Conservation (phyloP, 2,113 vertebrate species). For the Ammospiza nelsoni region DNA sequence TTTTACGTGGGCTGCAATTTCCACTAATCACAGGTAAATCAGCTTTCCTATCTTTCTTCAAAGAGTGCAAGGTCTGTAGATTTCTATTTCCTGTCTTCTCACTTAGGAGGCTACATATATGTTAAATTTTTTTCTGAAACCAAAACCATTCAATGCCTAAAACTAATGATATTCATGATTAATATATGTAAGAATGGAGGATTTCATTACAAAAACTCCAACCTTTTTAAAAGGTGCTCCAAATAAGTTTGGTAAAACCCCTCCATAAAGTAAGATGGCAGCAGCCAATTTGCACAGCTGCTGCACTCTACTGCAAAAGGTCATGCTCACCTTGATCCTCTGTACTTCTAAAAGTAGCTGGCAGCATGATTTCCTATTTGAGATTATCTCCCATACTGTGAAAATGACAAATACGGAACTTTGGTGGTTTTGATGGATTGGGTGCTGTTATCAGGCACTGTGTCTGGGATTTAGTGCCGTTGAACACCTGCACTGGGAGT, state of each 20-base stretch:
- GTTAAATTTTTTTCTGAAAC: neutral
- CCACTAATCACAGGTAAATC: neutral
- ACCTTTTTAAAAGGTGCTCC: neutral
- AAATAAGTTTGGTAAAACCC: neutral
- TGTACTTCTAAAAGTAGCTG: neutral
- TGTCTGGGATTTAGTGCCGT: neutral
- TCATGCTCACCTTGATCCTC: neutral
- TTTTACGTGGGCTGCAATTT: neutral
- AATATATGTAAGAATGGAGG: neutral
- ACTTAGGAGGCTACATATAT: neutral
- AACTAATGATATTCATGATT: neutral
- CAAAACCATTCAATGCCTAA: neutral
- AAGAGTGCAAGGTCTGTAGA: neutral
- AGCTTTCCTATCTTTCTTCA: neutral
- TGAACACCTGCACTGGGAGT: neutral
- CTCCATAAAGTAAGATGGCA: neutral
- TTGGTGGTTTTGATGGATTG: neutral
- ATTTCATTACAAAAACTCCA: neutral
- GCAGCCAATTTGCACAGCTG: neutral
- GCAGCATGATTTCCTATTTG: neutral
- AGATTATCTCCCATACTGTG: neutral
- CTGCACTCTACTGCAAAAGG: neutral
- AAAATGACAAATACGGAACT: neutral
- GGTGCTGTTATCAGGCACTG: fast-evolving
- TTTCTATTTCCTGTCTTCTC: neutral